Conservation (phyloP, 1,140 invertebrate genomes). For the Rhagoletis zephyria region DNA sequence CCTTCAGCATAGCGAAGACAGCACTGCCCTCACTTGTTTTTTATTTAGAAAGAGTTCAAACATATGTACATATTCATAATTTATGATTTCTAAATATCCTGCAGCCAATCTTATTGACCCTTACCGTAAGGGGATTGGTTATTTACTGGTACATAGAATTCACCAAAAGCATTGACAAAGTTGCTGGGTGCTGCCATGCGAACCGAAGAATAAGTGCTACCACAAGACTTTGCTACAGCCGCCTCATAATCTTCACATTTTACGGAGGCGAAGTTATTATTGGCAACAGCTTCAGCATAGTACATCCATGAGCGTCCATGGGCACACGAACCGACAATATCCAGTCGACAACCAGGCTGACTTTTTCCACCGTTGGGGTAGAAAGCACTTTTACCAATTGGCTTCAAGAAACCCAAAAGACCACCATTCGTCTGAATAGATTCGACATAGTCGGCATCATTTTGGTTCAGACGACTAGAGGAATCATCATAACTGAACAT, state of each 20-base stretch:
- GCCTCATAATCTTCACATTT: constrained; percentile 57
- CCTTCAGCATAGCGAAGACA: too few relatives aligned
- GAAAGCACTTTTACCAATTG: constrained; percentile 75
- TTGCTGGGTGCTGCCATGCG: constrained; percentile 59
- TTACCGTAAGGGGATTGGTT: constrained; percentile 59
- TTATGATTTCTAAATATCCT: too few relatives aligned
- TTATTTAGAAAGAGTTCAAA: too few relatives aligned
- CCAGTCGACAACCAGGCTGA: constrained; percentile 76
- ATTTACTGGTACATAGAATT: constrained; percentile 61
- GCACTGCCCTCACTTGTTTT: too few relatives aligned
- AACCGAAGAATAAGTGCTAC: constrained; percentile 60
- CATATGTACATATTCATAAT: too few relatives aligned
- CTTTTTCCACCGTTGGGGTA: constrained; percentile 75
- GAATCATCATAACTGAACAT: constrained; percentile 67
- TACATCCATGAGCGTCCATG: constrained; percentile 63
- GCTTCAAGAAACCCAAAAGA: constrained; percentile 73
- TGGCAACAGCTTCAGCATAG: constrained; percentile 62
- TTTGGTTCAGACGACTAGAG: constrained; percentile 71
- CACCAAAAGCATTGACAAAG: constrained; percentile 54
- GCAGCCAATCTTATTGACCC: too few relatives aligned
- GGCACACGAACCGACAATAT: constrained; percentile 67
- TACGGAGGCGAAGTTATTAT: constrained; percentile 58
- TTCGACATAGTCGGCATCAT: constrained; percentile 69
- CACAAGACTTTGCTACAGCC: constrained; percentile 59
- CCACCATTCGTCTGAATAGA: constrained; percentile 77